These are phyloP conservation scores for Coecobrya sp. DNA, from an alignment of 2,888 invertebrate genomes.

Conservation along the genomic window DNA sequence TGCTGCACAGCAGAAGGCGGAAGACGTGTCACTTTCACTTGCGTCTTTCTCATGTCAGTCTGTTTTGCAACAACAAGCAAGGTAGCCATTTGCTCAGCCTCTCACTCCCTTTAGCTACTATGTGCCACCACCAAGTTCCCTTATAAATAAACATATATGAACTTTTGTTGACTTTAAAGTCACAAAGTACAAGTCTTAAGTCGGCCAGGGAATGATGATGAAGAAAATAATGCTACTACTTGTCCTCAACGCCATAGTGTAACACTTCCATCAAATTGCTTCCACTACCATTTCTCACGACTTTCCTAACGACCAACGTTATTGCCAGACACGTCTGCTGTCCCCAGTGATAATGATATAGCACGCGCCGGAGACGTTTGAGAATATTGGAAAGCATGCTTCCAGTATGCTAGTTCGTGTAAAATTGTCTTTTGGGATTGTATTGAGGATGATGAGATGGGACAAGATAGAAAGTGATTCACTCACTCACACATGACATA, in stretches of 20 bases:
- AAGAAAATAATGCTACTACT: conserved; percentile 61
- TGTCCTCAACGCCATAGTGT: conserved; percentile 58
- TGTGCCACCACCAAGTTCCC: background rate
- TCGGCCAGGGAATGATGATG: conserved; percentile 61
- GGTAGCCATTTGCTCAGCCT: background rate
- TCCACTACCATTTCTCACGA: conserved; percentile 12
- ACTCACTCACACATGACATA: conserved; percentile 12
- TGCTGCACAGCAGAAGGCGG: conserved; percentile 54
- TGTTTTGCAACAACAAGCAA: conserved; percentile 50
- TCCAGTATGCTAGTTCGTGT: background rate
- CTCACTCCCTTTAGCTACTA: too few relatives aligned
- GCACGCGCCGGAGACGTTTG: background rate
- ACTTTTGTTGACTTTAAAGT: conserved; percentile 73
- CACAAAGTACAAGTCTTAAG: conserved; percentile 70
- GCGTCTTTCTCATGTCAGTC: conserved; percentile 71
- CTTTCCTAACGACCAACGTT: background rate
- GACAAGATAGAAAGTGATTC: conserved; percentile 27
- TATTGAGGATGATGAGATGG: background rate
- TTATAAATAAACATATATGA: background rate
- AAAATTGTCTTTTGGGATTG: background rate
- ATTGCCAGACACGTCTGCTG: background rate
- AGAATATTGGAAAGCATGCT: background rate
- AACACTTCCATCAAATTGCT: conserved; percentile 63
- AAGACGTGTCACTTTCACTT: conserved; percentile 75
- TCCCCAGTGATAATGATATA: conserved; percentile 3